Base-by-base conservation (phyloP, 2,113 vertebrate genomes). In the Empidonax alnorum region DNA sequence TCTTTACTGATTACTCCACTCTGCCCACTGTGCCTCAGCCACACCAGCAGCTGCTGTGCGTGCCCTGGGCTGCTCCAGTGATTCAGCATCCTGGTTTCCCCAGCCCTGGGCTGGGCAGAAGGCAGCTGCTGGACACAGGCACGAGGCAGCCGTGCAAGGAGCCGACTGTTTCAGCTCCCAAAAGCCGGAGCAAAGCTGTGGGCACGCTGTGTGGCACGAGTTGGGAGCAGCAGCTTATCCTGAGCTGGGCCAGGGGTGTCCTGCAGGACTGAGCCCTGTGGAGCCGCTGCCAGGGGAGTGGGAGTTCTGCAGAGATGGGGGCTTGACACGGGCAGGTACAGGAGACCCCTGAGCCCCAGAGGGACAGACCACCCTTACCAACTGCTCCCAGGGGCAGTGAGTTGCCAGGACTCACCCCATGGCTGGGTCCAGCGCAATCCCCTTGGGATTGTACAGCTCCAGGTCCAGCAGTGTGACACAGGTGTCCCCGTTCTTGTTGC, bases 391-490 rank as follows among this genome's bases (percentile, higher is more conserved):
- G 12, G 69, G 49, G 12, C 28, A 44, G 46, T 0, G 62, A 35
- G 27, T 7, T 14, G 2, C 5, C 72, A 53, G 37, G 22, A 10
- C 52, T 90, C 98, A 99, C 99, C 99, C 99, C 99, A 99, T 99
- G 28, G 99, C 96, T 1, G 99, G 99, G 95, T 99, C 99, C 97
- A 99, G 94, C 0, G 99, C 99, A 7, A 99, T 99, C 94, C 99
- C 99, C 93, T 99, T 99, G 58, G 99, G 99, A 90, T 99, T 99
- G 98, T 99, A 99, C 21, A 99, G 98, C 91, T 99, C 99, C 95
- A 99, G 98, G 96, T 99, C 99, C 93, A 99, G 97, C 98, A 99
- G 96, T 0, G 99, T 99, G 96, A 99, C 99, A 2, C 99, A 99
- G 7, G 99, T 99, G 96, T 98, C 98, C 9, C 99, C 99, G 0